A percentile compares a stretch with the other conserved stretches of the same genome.
These are phyloP conservation scores for Mesitornis unicolor DNA, from an alignment of 2,113 vertebrate genomes.

Conservation along the genomic window DNA sequence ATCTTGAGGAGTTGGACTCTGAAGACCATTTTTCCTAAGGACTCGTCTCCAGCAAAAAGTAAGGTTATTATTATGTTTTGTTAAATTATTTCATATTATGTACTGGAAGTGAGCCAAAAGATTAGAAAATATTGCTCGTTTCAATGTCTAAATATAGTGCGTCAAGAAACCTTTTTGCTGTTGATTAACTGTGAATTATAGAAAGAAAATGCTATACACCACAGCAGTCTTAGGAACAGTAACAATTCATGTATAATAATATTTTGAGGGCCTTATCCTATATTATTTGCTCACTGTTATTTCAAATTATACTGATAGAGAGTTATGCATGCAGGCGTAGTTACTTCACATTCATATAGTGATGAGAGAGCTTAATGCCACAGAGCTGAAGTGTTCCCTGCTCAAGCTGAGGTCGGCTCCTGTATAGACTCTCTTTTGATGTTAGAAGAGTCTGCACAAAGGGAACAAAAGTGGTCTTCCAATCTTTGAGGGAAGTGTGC, in stretches of 20 bases:
- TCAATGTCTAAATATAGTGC: background rate
- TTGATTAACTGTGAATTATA: background rate
- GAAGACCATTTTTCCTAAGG: background rate
- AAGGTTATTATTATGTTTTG: background rate
- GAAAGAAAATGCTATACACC: background rate
- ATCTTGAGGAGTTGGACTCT: background rate
- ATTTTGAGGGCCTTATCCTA: background rate
- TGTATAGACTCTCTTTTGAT: background rate
- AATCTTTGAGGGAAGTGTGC: background rate
- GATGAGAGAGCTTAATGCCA: background rate
- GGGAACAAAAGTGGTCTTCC: background rate
- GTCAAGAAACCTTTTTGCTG: background rate
- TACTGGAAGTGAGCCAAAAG: background rate
- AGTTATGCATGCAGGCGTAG: background rate
- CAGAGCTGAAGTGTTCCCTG: background rate
- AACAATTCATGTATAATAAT: background rate
- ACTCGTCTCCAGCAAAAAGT: background rate
- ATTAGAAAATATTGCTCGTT: background rate
- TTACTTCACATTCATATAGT: background rate
- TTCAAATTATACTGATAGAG: background rate
- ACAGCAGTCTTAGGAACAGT: background rate
- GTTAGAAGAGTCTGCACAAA: background rate
- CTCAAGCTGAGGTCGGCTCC: background rate
- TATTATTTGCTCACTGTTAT: background rate
- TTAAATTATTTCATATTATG: background rate